Base-by-base conservation (phyloP, 2,113 vertebrate genomes). In the Clarias batrachus region DNA sequence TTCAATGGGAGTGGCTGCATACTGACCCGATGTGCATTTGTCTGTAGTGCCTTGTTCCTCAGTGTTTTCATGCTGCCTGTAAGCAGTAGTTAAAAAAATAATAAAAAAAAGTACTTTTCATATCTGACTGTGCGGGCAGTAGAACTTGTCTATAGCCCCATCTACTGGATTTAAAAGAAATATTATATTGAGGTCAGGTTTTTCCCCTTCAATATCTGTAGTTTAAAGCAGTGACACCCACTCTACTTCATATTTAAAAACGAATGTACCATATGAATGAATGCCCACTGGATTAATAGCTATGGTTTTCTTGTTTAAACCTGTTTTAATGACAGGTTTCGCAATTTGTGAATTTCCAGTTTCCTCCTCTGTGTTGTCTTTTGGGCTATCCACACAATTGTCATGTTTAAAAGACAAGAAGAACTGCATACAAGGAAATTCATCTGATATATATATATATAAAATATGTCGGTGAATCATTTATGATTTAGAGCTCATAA, bases 81-180 rank as follows among this genome's bases (percentile, higher is more conserved):
- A 4, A 73, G 33, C 70, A 21, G 16, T 37, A 19, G 2, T 17
- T 1, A 33, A 33, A 1, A 33, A 33, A 33, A 33, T 1, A 33
- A 33, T n/a, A n/a, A 33, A 37, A 16, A 65, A 76, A 23, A 73
- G 11, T n/a, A 12, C 21, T n/a, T 54, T 76, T 1, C 3, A 74
- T 25, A 48, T 74, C 21, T 17, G 13, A 9, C 11, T 83, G 14
- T 52, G 6, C 57, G 11, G 63, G 56, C 76, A 81, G 30, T 41
- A 37, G 30, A 63, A n/a, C 70, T 59, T n/a, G 48, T 73, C 33
- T 54, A 25, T 76, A 86, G 81, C 83, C 30, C 88, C 88, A 80
- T 77, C 85, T 89, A 70, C 63, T 89, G 85, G 85, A 56, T 56
- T 23, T 30, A 27, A 77, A 48, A n/a, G 17, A 30, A 11, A 17